Evolutionary conservation across 2,797 vertebrate species (phyloP), one percentile per base, ranked within the genome.

Genomic region (Lycodopsis pacificus): DNA sequence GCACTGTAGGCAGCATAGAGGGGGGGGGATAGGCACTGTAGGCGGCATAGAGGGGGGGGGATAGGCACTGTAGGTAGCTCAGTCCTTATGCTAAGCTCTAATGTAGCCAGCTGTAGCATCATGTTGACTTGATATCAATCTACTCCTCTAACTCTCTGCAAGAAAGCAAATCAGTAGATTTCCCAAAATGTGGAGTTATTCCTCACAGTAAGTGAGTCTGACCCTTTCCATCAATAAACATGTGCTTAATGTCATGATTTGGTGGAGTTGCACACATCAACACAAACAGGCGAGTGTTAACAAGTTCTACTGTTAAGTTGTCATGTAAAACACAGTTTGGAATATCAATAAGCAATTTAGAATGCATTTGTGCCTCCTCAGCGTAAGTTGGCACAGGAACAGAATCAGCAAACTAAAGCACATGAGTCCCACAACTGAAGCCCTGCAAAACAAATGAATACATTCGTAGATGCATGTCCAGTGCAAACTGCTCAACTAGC

Each of bases 281-380:
- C 15, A 46, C 42, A 32, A 59, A 17, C 66, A 40, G 30, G 40
- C 15, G 1, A 40, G n/a, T 62, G 48, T 59, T 69, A 76, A 68
- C 38, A 72, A 49, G 4, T 71, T 63, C 5, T 17, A 15, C 63
- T 66, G 49, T 84, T 73, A 71, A 10, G 11, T 73, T 77, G 25
- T 68, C 58, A 71, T 84, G 62, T 82, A 67, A 85, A 71, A 80
- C 38, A 11, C 22, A 34, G 67, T 68, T 69, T 70, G 70, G 71
- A 85, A 88, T 86, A 83, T 82, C 72, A 86, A 78, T 71, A 32
- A 57, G 62, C 54, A 66, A 73, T 77, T 88, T 87, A 77, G 40
- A 53, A 54, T 82, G 87, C 68, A 80, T 88, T 83, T 85, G 79
- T 89, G 73, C 77, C 73, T 73, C 69, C 1, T 10, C 61, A 75